These are phyloP conservation scores for Oryctes rhinoceros DNA, from an alignment of 1,140 invertebrate species.

Conservation along the genomic window DNA sequence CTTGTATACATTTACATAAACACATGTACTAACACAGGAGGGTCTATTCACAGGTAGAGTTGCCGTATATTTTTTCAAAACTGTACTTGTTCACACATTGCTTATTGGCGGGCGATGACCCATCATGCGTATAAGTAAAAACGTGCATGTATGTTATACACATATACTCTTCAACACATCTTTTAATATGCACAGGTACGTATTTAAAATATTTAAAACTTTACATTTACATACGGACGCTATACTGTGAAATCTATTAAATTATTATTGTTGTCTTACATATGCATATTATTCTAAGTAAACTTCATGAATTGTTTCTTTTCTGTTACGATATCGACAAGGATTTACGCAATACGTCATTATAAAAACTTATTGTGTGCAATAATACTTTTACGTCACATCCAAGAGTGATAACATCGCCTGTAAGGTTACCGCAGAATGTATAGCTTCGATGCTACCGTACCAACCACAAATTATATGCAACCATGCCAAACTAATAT, in stretches of 20 bases:
- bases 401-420: background rate
- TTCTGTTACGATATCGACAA: background rate
- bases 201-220: background rate
- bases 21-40: background rate
- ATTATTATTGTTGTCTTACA: too few species aligned
- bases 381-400: background rate
- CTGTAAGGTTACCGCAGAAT: background rate
- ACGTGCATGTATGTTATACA: conserved; percentile 36
- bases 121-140: conserved; percentile 41
- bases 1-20: conserved; percentile 14
- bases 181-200: background rate
- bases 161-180: background rate
- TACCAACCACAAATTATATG: background rate
- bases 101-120: conserved; percentile 43
- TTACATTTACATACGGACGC: too few species aligned
- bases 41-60: conserved; percentile 34
- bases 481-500: background rate
- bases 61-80: conserved; percentile 41
- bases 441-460: background rate
- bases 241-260: too few species aligned
- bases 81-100: conserved; percentile 43
- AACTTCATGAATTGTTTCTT: background rate
- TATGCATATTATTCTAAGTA: too few species aligned
- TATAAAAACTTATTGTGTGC: background rate
- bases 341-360: background rate